Base-by-base conservation (phyloP, 2,888 invertebrate genomes). In the Meandrusa payeni region DNA sequence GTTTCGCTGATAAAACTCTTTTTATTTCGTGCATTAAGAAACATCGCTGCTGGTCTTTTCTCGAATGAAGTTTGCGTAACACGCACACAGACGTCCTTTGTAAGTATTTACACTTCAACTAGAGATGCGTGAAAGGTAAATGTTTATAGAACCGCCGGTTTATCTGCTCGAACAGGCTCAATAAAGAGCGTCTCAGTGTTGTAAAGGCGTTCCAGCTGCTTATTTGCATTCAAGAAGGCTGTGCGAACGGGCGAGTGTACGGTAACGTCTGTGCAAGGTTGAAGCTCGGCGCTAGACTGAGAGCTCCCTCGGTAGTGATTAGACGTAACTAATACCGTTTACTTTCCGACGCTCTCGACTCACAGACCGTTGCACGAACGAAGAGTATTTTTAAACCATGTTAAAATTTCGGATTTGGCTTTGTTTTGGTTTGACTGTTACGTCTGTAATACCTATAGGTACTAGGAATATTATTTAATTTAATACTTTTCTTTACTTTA, bases 291-390 rank as follows among this genome's bases (percentile, higher is more conserved):
- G 61, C 69, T 70, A 56, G 59, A 58, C 54, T 51, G 46, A 85
- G 62, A 61, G 80, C 81, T 85, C 85, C 86, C 86, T 62, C 67
- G 86, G 69, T 72, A 77, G 86, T 82, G 82, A 87, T 87, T 86
- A 86, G 76, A 76, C 80, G 76, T 77, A 80, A 81, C 81, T 85
- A 85, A 86, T 87, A 83, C 78, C 85, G 79, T 85, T 85, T 83
- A 85, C 82, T 82, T 83, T 81, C 76, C 69, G 77, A 81, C 81
- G 81, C 85, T 70, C 74, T 76, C 76, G 76, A 73, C 76, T 80
- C 76, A 73, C 77, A 76, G 71, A 73, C 78, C 81, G 81, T 79
- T 77, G 78, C 75, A 62, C 60, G 76, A 79, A 76, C 72, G 68
- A 64, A 69, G 60, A 70, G 72, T 67, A 71, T 70, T 78, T 79